phyloP scores from a whole-genome alignment of 2,113 vertebrate species.

The Ameiurus melas region DNA sequence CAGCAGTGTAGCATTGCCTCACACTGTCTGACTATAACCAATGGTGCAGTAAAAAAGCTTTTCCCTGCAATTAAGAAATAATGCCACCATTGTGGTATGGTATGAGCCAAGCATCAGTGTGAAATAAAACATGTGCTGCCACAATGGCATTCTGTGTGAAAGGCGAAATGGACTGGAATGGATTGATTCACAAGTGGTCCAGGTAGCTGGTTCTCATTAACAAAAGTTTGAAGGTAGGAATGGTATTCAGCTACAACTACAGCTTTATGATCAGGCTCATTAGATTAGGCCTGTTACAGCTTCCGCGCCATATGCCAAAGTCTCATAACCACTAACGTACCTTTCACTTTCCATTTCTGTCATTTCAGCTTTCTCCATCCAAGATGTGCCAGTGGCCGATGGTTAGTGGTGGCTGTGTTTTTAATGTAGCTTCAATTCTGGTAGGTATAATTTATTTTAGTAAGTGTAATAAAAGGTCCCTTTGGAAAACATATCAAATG shows the following conservation, averaged over 20 bases:
- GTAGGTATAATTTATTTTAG: neutral
- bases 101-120: conserved; percentile 4
- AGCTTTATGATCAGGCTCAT: conserved; percentile 53
- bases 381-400: neutral
- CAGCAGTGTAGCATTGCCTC: conserved; percentile 54
- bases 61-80: conserved; percentile 64
- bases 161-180: conserved; percentile 52
- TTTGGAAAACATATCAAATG: conserved; percentile 1
- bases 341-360: conserved; percentile 29
- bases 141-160: conserved; percentile 71
- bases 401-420: conserved; percentile 4
- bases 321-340: conserved; percentile 35
- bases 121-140: conserved; percentile 34
- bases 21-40: conserved; percentile 51
- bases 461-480: neutral
- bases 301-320: conserved; percentile 16
- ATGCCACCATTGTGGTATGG: conserved; percentile 62
- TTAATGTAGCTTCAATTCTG: neutral
- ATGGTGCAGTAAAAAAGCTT: conserved; percentile 63
- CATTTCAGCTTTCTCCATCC: conserved; percentile 16
- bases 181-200: conserved; percentile 16
- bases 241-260: conserved; percentile 23
- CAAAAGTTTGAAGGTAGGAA: conserved; percentile 17
- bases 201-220: conserved; percentile 52
- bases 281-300: conserved; percentile 36